Evolutionary conservation across 1,140 invertebrate species (phyloP), one percentile per base, ranked within the genome.

Genomic region (Holotrichia oblita): DNA sequence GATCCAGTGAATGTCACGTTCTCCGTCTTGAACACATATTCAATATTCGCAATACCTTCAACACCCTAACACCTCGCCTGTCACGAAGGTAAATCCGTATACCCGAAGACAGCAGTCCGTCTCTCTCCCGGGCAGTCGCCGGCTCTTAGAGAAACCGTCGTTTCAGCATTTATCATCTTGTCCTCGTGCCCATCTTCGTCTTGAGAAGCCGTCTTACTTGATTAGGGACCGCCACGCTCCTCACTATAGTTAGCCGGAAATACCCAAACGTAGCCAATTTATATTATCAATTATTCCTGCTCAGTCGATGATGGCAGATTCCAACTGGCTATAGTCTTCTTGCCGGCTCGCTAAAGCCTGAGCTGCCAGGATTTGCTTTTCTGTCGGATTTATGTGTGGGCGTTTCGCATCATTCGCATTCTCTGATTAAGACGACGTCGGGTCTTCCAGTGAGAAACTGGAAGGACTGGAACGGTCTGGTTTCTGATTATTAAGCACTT

Each of bases 401-500:
- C 48, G 48, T 55, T 34, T 34, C 48, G 48, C 48, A 55, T 55
- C 48, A 55, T 17, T 55, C 48, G 48, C 48, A 55, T 55, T 55
- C 48, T 17, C 14, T 55, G 48, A 55, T 55, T 55, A 55, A 55
- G 48, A 55, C 48, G 17, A 55, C 48, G 27, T 34, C 4, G 48
- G 48, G 48, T n/a, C 27, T 34, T 34, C 48, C 48, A 17, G 48
- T n/a, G 48, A 55, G 48, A 55, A 55, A 55, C 48, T 55, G 27
- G 27, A 55, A 55, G 48, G 48, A 55, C 48, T 17, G 48, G 17
- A 55, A 55, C 48, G 48, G 48, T 55, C 48, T 55, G 48, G 48
- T 55, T 55, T 55, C 48, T 55, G 48, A 55, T 55, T 55, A 55
- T 55, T 55, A 55, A 55, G 48, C 48, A 55, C 48, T 55, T 55